phyloP scores from a whole-genome alignment of 2,888 invertebrate genomes.

The Oeneis ivallda region DNA sequence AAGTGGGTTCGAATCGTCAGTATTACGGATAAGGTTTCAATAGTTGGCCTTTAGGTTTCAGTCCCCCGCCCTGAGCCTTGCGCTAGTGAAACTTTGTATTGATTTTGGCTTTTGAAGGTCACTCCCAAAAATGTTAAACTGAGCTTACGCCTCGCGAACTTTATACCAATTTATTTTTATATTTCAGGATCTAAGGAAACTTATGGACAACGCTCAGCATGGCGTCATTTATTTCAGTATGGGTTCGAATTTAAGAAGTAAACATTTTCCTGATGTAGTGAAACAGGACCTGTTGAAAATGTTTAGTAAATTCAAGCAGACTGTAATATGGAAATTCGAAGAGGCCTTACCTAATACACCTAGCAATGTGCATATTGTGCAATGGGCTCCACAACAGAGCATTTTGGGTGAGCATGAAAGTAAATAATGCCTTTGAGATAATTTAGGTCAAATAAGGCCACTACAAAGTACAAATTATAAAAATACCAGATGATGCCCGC shows the following conservation, averaged over 20 bases:
- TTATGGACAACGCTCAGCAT: conserved; percentile 55
- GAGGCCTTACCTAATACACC: conserved; percentile 49
- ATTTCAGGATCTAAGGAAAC: conserved; percentile 52
- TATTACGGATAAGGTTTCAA: too few relatives aligned
- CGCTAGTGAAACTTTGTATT: too few relatives aligned
- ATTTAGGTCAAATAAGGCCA: too few relatives aligned
- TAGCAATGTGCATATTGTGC: conserved; percentile 55
- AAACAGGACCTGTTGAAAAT: conserved; percentile 50
- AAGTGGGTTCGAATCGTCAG: too few relatives aligned
- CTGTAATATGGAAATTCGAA: conserved; percentile 67
- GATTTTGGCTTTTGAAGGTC: too few relatives aligned
- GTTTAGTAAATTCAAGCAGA: conserved; percentile 59
- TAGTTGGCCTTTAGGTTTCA: too few relatives aligned
- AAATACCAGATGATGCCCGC: too few relatives aligned
- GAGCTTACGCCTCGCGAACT: neutral
- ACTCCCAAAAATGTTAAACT: neutral
- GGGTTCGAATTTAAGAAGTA: conserved; percentile 59
- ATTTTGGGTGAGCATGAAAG: conserved; percentile 52
- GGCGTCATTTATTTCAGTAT: conserved; percentile 67
- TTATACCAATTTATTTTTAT: neutral
- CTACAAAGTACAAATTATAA: too few relatives aligned
- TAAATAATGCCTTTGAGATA: too few relatives aligned
- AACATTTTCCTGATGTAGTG: conserved; percentile 48
- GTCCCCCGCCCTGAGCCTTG: too few relatives aligned
- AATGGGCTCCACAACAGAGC: conserved; percentile 61